A percentile compares a stretch with the other conserved stretches of the same genome.
phyloP scores from a whole-genome alignment of 2,113 vertebrate genomes.

The Mesembrinibis cayennensis region DNA sequence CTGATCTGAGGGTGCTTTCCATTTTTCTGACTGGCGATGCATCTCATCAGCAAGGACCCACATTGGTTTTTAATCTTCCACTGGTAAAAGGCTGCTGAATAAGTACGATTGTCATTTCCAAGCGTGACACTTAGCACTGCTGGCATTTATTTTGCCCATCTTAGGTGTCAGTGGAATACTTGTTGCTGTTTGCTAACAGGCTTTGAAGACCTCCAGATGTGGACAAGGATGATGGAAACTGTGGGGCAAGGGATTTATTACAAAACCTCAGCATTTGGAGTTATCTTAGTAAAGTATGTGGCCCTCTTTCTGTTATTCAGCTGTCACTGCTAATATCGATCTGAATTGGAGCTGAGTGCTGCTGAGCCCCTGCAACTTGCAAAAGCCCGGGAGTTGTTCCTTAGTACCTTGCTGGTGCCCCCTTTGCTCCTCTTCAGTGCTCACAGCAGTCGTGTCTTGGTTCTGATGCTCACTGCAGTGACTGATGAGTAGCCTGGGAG shows the following conservation, averaged over 20 bases:
- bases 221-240: not conserved
- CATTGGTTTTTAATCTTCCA: not conserved
- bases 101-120: not conserved
- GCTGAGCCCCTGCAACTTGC: not conserved
- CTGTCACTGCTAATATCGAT: not conserved
- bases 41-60: not conserved
- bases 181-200: not conserved
- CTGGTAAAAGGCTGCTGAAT: slow-evolving; percentile 2
- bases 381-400: not conserved
- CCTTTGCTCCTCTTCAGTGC: not conserved
- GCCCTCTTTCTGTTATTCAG: not conserved
- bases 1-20: not conserved
- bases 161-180: not conserved
- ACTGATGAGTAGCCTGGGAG: not conserved
- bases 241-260: not conserved
- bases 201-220: not conserved
- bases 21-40: not conserved
- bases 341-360: not conserved
- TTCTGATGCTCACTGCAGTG: not conserved
- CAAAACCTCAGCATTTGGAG: not conserved
- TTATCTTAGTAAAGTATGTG: not conserved
- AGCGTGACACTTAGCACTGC: not conserved
- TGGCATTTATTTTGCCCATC: not conserved
- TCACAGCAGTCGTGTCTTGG: not conserved
- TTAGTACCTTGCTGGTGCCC: not conserved